Percentiles rank a stretch among this genome's conserved stretches.
Conservation (phyloP, 2,113 vertebrate genomes). For the Nettapus auritus region DNA sequence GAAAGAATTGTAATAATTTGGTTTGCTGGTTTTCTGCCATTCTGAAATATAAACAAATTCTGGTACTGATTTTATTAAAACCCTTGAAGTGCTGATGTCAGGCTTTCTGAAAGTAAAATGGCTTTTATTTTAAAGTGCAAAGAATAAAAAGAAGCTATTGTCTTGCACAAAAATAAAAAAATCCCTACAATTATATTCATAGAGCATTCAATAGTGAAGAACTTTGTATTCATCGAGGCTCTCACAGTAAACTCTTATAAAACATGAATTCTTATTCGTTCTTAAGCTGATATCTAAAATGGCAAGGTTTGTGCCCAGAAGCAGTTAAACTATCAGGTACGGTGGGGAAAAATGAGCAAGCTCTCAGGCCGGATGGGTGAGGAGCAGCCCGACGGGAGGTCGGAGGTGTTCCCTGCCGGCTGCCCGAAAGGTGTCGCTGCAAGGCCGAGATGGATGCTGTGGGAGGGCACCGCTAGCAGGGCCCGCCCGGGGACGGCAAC, state of each 20-base stretch:
- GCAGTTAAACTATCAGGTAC: rapidly evolving
- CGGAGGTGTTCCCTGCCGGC: not conserved
- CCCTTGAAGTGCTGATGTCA: not conserved
- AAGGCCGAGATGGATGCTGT: constrained; percentile 30
- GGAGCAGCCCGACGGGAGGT: not conserved
- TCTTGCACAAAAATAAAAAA: not conserved
- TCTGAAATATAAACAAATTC: not conserved
- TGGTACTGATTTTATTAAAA: not conserved
- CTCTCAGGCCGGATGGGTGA: too few species aligned
- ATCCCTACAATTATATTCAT: not conserved
- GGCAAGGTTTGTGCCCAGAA: not conserved
- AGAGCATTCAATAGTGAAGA: not conserved
- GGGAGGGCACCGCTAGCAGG: too few species aligned
- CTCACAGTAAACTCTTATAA: not conserved
- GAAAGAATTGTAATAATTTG: not conserved
- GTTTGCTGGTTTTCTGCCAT: not conserved
- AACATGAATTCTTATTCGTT: not conserved
- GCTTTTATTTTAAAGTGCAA: not conserved
- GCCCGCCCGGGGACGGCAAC: too few species aligned
- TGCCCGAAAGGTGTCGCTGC: constrained; percentile 51
- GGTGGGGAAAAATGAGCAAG: rapidly evolving
- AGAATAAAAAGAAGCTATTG: not conserved
- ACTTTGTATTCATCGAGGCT: not conserved
- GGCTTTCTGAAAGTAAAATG: not conserved
- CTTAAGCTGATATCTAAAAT: not conserved